Percentiles rank a stretch among this genome's conserved stretches.
Evolutionary conservation across 2,113 vertebrate species (phyloP).

Genomic region (Leucoraja erinaceus): DNA sequence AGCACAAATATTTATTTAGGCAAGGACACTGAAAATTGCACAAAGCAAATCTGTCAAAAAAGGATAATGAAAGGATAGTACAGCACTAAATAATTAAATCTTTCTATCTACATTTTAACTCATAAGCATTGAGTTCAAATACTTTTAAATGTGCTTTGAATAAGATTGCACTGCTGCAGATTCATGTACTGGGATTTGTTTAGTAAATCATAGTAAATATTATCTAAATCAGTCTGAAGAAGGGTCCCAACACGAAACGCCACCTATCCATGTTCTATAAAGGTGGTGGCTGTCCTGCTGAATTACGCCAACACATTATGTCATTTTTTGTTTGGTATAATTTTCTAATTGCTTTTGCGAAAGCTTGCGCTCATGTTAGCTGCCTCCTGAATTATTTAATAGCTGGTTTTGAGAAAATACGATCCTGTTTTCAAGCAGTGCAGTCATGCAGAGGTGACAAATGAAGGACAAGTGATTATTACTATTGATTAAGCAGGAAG

Average conservation of each 20-base stretch:
- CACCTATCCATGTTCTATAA: no score
- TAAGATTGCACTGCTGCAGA: not conserved
- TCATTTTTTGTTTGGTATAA: not conserved
- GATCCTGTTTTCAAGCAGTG: not conserved
- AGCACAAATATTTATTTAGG: not conserved
- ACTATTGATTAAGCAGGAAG: not conserved
- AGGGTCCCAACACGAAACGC: no score
- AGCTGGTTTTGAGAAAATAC: not conserved
- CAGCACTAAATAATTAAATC: not conserved
- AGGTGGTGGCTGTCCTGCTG: no score
- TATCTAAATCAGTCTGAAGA: no score
- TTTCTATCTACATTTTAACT: not conserved
- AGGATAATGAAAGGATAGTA: not conserved
- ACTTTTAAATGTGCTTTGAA: not conserved
- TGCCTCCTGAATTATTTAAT: not conserved
- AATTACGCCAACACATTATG: no score
- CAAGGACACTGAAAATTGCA: constrained; percentile 9
- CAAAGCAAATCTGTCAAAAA: not conserved
- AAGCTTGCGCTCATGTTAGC: not conserved
- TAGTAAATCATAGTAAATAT: not conserved
- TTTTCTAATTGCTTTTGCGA: not conserved
- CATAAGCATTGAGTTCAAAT: not conserved
- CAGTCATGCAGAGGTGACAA: not conserved
- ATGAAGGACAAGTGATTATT: not conserved
- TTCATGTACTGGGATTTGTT: not conserved